Evolutionary conservation across 2,113 vertebrate genomes (phyloP).

Genomic region (Nycticorax nycticorax): DNA sequence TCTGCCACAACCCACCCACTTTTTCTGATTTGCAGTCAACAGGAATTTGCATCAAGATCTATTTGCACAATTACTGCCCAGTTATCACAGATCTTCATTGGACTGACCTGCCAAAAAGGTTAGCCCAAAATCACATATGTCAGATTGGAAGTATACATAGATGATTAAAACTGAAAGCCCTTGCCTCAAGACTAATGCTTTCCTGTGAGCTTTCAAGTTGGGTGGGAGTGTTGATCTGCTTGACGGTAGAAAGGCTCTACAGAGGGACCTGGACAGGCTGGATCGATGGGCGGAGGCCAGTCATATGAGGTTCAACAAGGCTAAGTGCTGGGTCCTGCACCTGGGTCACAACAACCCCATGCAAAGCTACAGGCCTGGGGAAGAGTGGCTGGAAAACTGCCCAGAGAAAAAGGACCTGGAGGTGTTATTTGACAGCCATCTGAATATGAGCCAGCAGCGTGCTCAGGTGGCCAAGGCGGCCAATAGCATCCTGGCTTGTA

Average conservation of each 20-base stretch:
- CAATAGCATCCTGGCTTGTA: neutral
- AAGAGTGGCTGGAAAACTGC: neutral
- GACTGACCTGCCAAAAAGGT: neutral
- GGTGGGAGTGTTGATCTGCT: neutral
- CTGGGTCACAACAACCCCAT: neutral
- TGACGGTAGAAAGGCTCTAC: neutral
- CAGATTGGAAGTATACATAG: neutral
- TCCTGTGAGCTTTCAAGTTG: neutral
- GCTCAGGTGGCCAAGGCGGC: neutral
- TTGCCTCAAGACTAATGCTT: neutral
- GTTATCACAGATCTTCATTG: neutral
- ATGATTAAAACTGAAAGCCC: neutral
- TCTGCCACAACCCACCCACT: rapidly evolving
- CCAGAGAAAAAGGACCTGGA: neutral
- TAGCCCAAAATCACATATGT: neutral
- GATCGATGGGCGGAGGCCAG: neutral
- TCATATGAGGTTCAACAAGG: neutral
- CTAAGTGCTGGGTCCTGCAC: neutral
- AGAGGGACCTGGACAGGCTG: neutral
- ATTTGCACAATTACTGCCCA: neutral
- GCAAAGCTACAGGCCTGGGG: neutral
- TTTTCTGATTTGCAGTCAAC: neutral
- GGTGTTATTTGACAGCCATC: neutral
- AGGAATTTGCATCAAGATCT: neutral
- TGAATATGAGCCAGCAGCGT: neutral